Conservation (phyloP, 2,113 vertebrate genomes). For the Cnemophilus loriae region DNA sequence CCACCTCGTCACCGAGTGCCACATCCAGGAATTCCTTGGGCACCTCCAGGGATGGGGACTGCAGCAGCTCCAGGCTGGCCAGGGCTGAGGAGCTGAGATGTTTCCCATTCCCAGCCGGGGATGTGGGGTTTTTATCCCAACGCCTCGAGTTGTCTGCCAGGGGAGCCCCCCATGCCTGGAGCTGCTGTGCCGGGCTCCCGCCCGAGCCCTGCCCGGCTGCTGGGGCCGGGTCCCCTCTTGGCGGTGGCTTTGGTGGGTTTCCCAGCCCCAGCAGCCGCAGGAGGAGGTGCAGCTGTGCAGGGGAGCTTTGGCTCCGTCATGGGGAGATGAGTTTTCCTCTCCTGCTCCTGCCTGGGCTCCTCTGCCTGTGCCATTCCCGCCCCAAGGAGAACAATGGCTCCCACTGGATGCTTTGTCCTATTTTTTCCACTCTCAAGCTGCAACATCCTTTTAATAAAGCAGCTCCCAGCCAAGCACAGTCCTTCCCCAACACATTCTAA, state of each 20-base stretch:
- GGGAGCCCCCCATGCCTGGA: accelerated
- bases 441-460: constrained; percentile 52
- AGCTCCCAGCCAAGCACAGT: constrained; percentile 23
- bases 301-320: neutral
- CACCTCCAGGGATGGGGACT: neutral
- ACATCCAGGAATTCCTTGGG: accelerated
- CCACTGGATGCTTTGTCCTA: constrained; percentile 33
- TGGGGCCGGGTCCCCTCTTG: neutral
- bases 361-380: neutral
- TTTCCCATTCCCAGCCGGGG: too few species aligned
- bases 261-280: neutral
- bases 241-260: too few species aligned
- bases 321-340: constrained; percentile 9
- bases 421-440: constrained; percentile 39
- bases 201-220: neutral
- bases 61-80: neutral
- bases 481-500: constrained; percentile 27
- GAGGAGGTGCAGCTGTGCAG: neutral
- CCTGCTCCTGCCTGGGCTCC: neutral
- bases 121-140: neutral
- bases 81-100: too few species aligned
- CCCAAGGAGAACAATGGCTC: constrained; percentile 43
- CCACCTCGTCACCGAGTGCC: neutral
- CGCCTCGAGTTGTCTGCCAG: too few species aligned
- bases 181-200: neutral